Conservation (phyloP, 1,140 invertebrate genomes). For the Hylyphantes graminicola region DNA sequence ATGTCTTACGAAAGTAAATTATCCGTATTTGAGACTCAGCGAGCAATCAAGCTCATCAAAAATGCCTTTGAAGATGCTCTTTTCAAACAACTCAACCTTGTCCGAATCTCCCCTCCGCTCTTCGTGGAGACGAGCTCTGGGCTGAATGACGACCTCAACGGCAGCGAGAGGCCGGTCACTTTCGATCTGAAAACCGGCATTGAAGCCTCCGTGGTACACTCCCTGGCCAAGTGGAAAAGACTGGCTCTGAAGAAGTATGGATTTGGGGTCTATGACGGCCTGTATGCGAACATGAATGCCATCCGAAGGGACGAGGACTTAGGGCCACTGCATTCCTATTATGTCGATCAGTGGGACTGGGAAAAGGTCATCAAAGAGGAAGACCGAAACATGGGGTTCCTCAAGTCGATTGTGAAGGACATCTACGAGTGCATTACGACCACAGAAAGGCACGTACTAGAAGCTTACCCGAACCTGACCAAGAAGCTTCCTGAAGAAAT, state of each 20-base stretch:
- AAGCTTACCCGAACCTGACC: background rate
- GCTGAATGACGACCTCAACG: conserved; percentile 37
- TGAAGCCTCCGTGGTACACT: conserved; percentile 15
- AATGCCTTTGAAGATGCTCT: conserved; percentile 20
- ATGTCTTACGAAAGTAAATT: conserved; percentile 29
- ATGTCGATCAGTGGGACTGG: conserved; percentile 45
- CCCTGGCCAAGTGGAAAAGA: conserved; percentile 36
- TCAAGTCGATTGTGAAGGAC: conserved; percentile 16
- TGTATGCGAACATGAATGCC: conserved; percentile 35
- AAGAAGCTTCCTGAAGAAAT: conserved; percentile 23
- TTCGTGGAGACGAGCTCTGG: conserved; percentile 35
- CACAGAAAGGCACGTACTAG: background rate
- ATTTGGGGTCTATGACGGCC: conserved; percentile 8
- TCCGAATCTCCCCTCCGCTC: conserved; percentile 15
- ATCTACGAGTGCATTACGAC: conserved; percentile 14
- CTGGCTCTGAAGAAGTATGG: conserved; percentile 30
- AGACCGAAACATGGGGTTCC: conserved; percentile 12
- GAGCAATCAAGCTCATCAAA: conserved; percentile 40
- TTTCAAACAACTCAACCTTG: conserved; percentile 22
- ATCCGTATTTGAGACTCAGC: conserved; percentile 22
- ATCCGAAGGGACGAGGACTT: conserved; percentile 39
- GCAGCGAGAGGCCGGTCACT: conserved; percentile 18
- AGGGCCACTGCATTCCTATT: conserved; percentile 24
- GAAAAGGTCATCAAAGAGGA: conserved; percentile 38
- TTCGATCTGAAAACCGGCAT: conserved; percentile 20